phyloP scores from a whole-genome alignment of 2,888 invertebrate genomes.

The Mamestra brassicae region DNA sequence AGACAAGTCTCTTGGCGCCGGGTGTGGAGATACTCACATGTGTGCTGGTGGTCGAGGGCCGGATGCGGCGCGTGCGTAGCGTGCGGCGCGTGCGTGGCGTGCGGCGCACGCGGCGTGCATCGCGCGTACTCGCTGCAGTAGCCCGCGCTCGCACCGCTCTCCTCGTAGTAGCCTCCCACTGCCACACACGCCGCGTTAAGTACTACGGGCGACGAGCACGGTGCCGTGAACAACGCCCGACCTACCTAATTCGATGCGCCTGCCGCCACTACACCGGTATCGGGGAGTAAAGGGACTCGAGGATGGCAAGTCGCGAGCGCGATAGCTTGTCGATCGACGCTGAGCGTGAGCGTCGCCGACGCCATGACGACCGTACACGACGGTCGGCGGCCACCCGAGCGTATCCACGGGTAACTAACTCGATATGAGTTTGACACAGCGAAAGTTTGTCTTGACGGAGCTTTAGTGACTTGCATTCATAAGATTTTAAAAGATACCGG shows the following conservation, averaged over 20 bases:
- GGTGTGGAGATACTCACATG: constrained; percentile 81
- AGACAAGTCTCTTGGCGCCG: constrained; percentile 34
- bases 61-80: constrained; percentile 70
- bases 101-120: constrained; percentile 77
- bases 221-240: constrained; percentile 65
- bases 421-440: constrained; percentile 51
- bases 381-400: constrained; percentile 24
- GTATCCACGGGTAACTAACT: constrained; percentile 45
- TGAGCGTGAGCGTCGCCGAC: constrained; percentile 34
- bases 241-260: constrained; percentile 80
- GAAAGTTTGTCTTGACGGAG: constrained; percentile 43
- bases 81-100: constrained; percentile 71
- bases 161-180: constrained; percentile 90
- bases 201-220: constrained; percentile 67
- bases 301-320: constrained; percentile 43
- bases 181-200: constrained; percentile 87
- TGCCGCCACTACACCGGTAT: constrained; percentile 54
- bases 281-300: constrained; percentile 48
- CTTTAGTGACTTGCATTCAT: constrained; percentile 62
- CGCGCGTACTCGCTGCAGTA: constrained; percentile 87
- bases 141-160: constrained; percentile 81
- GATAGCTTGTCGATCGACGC: constrained; percentile 48
- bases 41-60: constrained; percentile 80
- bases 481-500: constrained; percentile 68
- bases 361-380: constrained; percentile 30